These are phyloP conservation scores for Dexiosoma caninum DNA, from an alignment of 2,888 invertebrate species.

Conservation along the genomic window DNA sequence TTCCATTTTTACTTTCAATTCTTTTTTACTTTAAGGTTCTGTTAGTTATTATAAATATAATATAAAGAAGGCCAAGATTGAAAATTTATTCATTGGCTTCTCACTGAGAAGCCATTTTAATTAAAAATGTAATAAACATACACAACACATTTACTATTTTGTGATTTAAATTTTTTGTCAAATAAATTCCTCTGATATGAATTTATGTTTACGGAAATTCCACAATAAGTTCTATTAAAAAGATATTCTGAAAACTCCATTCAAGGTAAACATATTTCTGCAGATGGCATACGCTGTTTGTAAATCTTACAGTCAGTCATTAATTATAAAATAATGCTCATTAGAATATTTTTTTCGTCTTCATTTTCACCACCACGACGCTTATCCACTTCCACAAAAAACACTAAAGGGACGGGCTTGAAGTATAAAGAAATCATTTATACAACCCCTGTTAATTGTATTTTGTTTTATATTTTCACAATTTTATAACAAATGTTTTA, in stretches of 20 bases:
- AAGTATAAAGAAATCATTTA: background rate
- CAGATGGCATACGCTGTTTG: background rate
- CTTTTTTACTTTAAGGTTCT: background rate
- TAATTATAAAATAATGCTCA: too few species aligned
- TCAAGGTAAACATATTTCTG: background rate
- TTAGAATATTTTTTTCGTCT: background rate
- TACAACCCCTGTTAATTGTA: too few species aligned
- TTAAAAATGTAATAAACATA: conserved; percentile 2
- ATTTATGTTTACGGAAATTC: background rate
- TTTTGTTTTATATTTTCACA: background rate
- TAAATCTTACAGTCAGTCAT: too few species aligned
- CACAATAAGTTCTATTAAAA: background rate
- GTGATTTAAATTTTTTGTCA: background rate
- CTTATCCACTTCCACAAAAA: background rate
- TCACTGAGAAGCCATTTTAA: conserved; percentile 61
- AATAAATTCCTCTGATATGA: background rate
- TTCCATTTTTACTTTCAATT: conserved; percentile 68
- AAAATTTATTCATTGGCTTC: conserved; percentile 37
- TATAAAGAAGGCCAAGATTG: background rate
- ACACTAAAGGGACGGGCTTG: background rate
- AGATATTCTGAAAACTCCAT: background rate
- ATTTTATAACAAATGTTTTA: too few species aligned
- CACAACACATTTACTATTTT: background rate
- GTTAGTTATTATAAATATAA: background rate
- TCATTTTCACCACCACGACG: background rate